These are phyloP conservation scores for Tenebrio molitor DNA, from an alignment of 1,140 invertebrate genomes.

Conservation along the genomic window DNA sequence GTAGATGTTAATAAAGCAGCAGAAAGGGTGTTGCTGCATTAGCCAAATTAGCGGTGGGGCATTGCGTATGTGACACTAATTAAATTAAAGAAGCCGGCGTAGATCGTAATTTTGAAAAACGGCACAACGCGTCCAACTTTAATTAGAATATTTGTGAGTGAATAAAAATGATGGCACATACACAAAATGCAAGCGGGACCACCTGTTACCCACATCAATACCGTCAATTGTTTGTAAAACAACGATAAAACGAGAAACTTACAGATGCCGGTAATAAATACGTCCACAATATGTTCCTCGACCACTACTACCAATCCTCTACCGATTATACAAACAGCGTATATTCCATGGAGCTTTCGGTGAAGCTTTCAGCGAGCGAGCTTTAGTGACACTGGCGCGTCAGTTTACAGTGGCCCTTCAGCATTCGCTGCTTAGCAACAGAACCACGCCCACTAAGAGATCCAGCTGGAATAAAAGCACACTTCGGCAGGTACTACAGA, in stretches of 20 bases:
- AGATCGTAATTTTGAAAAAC: too few relatives aligned
- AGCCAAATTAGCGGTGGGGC: not conserved
- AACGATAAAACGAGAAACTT: slow-evolving; percentile 35
- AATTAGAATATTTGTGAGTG: too few relatives aligned
- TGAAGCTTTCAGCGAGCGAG: slow-evolving; percentile 46
- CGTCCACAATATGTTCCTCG: slow-evolving; percentile 21
- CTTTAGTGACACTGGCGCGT: slow-evolving; percentile 53
- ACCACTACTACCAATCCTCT: slow-evolving; percentile 8
- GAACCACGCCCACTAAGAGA: slow-evolving; percentile 54
- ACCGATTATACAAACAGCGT: slow-evolving; percentile 33
- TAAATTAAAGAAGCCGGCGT: too few relatives aligned
- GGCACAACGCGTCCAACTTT: too few relatives aligned
- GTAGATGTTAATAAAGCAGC: slow-evolving; percentile 1
- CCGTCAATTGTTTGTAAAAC: too few relatives aligned
- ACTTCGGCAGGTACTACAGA: slow-evolving; percentile 23
- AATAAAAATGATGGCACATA: too few relatives aligned
- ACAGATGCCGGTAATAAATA: slow-evolving; percentile 15
- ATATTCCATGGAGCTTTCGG: slow-evolving; percentile 30
- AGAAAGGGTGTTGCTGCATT: slow-evolving; percentile 14
- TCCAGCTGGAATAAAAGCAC: slow-evolving; percentile 42
- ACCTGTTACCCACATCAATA: slow-evolving; percentile 40
- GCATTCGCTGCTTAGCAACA: slow-evolving; percentile 54
- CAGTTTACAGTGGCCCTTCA: slow-evolving; percentile 53
- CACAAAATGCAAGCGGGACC: not conserved
- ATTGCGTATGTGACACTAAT: not conserved